phyloP scores from a whole-genome alignment of 2,113 vertebrate species.

The Puma concolor region DNA sequence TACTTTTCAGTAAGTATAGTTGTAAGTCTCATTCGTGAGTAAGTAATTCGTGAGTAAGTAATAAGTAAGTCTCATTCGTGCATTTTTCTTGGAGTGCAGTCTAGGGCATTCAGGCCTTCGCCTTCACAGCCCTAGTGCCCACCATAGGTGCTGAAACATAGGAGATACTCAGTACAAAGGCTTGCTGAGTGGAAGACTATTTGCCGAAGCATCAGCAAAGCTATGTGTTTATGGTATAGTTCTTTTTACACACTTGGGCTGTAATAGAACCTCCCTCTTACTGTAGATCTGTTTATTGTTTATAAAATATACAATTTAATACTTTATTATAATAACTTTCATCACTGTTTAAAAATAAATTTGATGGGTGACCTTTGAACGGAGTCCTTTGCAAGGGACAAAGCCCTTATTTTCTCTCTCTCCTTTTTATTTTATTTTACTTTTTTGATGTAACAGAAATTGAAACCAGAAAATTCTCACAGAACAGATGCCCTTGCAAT shows the following conservation, averaged over 20 bases:
- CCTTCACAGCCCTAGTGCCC: not conserved
- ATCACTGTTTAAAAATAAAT: slow-evolving; percentile 33
- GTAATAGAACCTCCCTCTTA: not conserved
- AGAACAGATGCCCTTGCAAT: slow-evolving; percentile 82
- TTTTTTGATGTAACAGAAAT: slow-evolving; percentile 61
- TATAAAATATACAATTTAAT: slow-evolving; percentile 3
- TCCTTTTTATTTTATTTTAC: not conserved
- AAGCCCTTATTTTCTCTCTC: slow-evolving; percentile 33
- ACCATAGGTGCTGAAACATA: not conserved
- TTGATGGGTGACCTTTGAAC: slow-evolving; percentile 47
- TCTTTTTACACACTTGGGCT: not conserved
- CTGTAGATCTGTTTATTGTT: slow-evolving; percentile 4
- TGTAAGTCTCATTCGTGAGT: no score
- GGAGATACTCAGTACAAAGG: not conserved
- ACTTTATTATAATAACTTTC: slow-evolving; percentile 32
- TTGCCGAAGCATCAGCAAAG: not conserved
- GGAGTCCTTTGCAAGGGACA: slow-evolving; percentile 40
- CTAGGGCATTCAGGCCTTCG: not conserved
- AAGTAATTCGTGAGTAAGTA: no score
- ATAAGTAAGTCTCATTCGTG: not conserved
- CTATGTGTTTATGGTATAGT: not conserved
- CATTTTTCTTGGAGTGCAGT: not conserved
- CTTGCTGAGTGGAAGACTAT: not conserved
- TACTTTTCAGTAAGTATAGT: not conserved
- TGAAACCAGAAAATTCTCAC: slow-evolving; percentile 77